phyloP scores from a whole-genome alignment of 2,888 invertebrate species.

The Macroteleia sp. region DNA sequence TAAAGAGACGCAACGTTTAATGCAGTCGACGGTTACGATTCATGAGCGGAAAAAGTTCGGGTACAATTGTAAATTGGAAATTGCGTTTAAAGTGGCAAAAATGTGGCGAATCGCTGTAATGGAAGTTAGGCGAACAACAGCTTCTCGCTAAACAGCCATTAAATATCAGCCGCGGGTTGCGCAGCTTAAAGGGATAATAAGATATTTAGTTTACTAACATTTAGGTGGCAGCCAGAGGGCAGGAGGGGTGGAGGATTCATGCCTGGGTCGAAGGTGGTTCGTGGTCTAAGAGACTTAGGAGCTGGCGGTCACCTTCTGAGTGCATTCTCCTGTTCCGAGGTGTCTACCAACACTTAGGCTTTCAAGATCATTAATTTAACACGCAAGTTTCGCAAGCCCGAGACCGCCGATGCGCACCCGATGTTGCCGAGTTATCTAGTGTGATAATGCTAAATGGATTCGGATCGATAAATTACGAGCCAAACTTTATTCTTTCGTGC shows the following conservation, averaged over 20 bases:
- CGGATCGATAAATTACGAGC: conserved; percentile 61
- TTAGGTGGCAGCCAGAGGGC: conserved; percentile 71
- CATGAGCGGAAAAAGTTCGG: not conserved
- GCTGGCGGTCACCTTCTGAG: conserved; percentile 82
- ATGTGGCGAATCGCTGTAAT: not conserved
- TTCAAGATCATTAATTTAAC: conserved; percentile 83
- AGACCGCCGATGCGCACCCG: conserved; percentile 64
- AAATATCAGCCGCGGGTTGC: conserved; percentile 61
- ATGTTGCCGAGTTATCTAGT: conserved; percentile 63
- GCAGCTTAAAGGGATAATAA: conserved; percentile 79
- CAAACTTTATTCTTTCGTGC: conserved; percentile 54
- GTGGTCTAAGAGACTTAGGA: conserved; percentile 82
- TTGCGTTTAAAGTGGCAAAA: not conserved
- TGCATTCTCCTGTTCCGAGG: conserved; percentile 83
- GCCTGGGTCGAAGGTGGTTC: conserved; percentile 72
- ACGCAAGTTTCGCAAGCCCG: conserved; percentile 69
- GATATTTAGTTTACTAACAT: conserved; percentile 82
- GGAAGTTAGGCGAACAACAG: conserved; percentile 36
- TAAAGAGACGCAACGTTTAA: conserved; percentile 23
- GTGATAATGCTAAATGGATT: conserved; percentile 66
- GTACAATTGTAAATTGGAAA: conserved; percentile 14
- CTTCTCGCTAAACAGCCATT: conserved; percentile 66
- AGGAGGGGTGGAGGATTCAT: conserved; percentile 68
- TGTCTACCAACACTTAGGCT: conserved; percentile 80
- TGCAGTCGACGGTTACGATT: conserved; percentile 32